Conservation (phyloP, 2,888 invertebrate species). For the Vesta saturnalis region DNA sequence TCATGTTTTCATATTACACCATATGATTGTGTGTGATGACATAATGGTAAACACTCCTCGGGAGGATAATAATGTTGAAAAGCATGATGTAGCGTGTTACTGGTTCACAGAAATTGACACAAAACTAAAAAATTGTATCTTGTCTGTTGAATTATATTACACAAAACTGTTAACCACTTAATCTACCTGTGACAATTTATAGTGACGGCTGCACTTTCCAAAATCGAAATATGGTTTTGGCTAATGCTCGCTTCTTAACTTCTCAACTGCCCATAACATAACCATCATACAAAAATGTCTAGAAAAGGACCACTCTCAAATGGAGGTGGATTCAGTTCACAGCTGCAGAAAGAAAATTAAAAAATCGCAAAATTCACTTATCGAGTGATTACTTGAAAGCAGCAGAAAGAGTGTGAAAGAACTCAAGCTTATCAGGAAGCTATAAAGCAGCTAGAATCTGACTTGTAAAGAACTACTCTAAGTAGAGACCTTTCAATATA, state of each 20-base stretch:
- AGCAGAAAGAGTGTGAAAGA: constrained; percentile 6
- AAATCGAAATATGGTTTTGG: constrained; percentile 25
- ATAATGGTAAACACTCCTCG: no score
- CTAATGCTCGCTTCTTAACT: constrained; percentile 31
- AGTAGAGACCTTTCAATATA: background rate
- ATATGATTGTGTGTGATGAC: no score
- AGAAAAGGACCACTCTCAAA: constrained; percentile 52
- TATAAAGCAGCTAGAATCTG: background rate
- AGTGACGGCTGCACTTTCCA: constrained; percentile 24
- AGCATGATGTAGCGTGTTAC: constrained; percentile 27
- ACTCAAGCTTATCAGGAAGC: background rate
- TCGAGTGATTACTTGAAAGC: constrained; percentile 14
- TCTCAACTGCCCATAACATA: constrained; percentile 18
- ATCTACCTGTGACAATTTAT: constrained; percentile 14
- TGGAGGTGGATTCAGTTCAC: constrained; percentile 55
- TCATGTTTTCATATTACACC: no score
- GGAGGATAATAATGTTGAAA: constrained; percentile 17
- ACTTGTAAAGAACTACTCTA: background rate
- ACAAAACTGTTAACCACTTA: constrained; percentile 31
- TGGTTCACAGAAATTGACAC: constrained; percentile 41
- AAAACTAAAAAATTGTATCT: constrained; percentile 39
- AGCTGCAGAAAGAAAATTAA: constrained; percentile 48
- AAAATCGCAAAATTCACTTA: constrained; percentile 1
- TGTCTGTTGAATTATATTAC: constrained; percentile 41
- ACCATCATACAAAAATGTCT: constrained; percentile 26